A percentile compares a stretch with the other conserved stretches of the same genome.
phyloP scores from a whole-genome alignment of 2,113 vertebrate species.

The Centrocercus urophasianus region DNA sequence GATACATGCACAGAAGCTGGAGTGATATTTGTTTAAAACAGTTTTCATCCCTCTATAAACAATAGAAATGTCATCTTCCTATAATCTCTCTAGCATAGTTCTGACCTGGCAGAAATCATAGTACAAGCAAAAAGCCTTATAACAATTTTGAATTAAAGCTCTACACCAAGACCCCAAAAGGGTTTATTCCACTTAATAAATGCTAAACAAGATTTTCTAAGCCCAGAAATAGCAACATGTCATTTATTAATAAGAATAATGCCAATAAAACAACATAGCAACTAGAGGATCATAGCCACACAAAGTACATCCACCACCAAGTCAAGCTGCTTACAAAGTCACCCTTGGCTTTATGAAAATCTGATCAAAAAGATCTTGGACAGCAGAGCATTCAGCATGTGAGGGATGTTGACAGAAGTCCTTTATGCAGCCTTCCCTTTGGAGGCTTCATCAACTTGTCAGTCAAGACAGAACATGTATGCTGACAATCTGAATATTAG shows the following conservation, averaged over 20 bases:
- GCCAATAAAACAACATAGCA: background rate
- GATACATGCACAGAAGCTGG: background rate
- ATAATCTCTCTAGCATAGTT: background rate
- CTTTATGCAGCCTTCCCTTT: background rate
- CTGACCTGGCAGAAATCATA: conserved; percentile 4
- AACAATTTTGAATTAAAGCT: background rate
- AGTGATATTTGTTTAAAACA: conserved; percentile 35
- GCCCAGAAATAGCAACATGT: background rate
- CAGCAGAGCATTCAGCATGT: background rate
- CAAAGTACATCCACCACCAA: background rate
- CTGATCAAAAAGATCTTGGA: background rate
- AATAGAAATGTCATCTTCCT: conserved; percentile 35
- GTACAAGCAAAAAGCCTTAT: background rate
- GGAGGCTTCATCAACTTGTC: background rate
- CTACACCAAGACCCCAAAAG: background rate
- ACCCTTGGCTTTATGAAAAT: background rate
- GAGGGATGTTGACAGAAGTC: background rate
- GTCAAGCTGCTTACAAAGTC: background rate
- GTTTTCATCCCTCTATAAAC: conserved; percentile 21
- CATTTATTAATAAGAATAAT: background rate
- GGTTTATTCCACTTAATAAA: background rate
- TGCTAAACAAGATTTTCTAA: background rate
- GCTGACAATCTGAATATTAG: background rate
- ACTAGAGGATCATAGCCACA: background rate
- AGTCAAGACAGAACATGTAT: background rate